These are phyloP conservation scores for Dynastes hyllus DNA, from an alignment of 2,888 invertebrate genomes.

Conservation along the genomic window DNA sequence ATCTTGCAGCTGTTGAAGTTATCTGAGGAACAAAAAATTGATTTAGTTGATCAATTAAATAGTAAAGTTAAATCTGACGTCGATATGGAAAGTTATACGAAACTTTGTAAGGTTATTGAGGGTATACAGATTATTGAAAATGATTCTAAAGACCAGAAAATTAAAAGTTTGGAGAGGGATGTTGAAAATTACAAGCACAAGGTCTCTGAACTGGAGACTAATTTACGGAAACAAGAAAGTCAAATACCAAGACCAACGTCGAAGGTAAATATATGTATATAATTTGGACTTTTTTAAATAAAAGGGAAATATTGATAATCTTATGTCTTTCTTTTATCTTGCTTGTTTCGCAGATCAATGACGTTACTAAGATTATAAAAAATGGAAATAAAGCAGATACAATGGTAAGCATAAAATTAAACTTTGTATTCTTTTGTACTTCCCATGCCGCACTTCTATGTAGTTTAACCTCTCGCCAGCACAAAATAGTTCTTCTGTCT, in stretches of 20 bases:
- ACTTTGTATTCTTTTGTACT: not conserved
- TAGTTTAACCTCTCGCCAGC: not conserved
- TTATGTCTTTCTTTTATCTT: not conserved
- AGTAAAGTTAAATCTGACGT: conserved; percentile 52
- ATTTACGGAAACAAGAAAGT: conserved; percentile 55
- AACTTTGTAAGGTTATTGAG: conserved; percentile 56
- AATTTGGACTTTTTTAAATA: not conserved
- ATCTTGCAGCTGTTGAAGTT: conserved; percentile 58
- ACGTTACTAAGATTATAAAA: conserved; percentile 16
- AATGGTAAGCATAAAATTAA: conserved; percentile 7
- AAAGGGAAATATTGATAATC: conserved; percentile 35
- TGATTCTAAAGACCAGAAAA: conserved; percentile 53
- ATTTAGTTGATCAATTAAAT: conserved; percentile 66
- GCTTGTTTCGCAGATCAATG: conserved; percentile 31
- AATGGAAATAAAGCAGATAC: conserved; percentile 33
- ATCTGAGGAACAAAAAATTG: conserved; percentile 65
- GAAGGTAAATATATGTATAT: conserved; percentile 26
- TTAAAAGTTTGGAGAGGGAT: conserved; percentile 56
- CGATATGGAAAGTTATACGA: conserved; percentile 55
- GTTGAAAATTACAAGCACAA: conserved; percentile 52
- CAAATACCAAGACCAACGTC: conserved; percentile 51
- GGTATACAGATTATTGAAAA: conserved; percentile 51
- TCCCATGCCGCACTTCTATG: not conserved
- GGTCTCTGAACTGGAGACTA: conserved; percentile 55
- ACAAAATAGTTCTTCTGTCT: not conserved